Evolutionary conservation across 2,113 vertebrate genomes (phyloP).

Genomic region (Indicator maculatus): DNA sequence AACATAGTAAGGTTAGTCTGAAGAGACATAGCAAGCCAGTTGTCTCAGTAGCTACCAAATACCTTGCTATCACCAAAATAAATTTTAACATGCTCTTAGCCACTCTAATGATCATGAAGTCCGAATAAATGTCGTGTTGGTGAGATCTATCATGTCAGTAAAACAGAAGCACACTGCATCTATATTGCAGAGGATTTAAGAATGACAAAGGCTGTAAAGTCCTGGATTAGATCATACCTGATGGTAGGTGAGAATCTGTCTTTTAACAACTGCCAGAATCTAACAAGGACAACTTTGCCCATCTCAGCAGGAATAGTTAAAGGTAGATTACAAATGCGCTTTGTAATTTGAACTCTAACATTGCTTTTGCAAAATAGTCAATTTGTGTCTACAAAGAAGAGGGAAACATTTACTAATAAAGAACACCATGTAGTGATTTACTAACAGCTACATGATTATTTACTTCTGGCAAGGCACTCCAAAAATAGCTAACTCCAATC

Average conservation of each 20-base stretch:
- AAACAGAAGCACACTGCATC: background rate
- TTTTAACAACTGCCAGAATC: background rate
- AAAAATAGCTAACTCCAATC: background rate
- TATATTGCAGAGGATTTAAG: background rate
- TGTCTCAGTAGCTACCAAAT: slow-evolving; percentile 37
- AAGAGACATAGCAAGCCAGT: slow-evolving; percentile 35
- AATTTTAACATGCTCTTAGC: background rate
- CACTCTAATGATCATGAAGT: background rate
- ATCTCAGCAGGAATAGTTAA: background rate
- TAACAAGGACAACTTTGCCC: background rate
- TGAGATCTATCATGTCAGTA: background rate
- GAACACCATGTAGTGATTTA: background rate
- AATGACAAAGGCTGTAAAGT: background rate
- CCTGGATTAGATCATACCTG: background rate
- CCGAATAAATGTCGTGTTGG: background rate
- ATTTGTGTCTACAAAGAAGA: background rate
- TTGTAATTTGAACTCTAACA: background rate
- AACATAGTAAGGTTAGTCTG: slow-evolving; percentile 24
- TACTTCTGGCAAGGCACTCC: background rate
- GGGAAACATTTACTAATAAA: background rate
- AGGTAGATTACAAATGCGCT: background rate
- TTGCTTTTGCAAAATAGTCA: background rate
- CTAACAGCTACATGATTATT: background rate
- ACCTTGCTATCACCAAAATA: slow-evolving; percentile 1
- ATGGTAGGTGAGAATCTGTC: background rate